Base-by-base conservation (phyloP, 2,113 vertebrate genomes). In the Phaethornis superciliosus region DNA sequence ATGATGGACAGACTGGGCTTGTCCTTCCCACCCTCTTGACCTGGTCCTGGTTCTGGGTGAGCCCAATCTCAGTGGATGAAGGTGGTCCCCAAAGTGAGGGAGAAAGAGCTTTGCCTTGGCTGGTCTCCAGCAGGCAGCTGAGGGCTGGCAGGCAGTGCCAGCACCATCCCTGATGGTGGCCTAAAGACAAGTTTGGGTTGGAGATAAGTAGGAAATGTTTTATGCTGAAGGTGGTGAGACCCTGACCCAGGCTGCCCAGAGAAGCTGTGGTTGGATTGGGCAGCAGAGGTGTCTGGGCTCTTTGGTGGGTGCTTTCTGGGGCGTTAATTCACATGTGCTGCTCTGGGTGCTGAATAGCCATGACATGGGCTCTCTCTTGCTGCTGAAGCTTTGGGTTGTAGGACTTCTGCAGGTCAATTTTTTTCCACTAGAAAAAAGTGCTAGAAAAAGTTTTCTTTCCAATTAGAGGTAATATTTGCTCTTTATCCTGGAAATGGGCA, bases 401-500 rank as follows among this genome's bases (percentile, higher is more conserved):
- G 30, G 26, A 79, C 74, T 63, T 15, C 30, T 84, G 81, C 1
- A 5, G 81, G 85, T 85, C 55, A 60, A 44, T 88, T 87, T 47
- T 83, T 58, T 81, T 85, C 62, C 28, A 52, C 35, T n/a, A 47
- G 20, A 56, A 40, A 40, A 40, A 40, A 40, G 40, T 40, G 54
- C 55, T 85, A 69, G 58, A 91, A 96, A 55, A 81, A 54, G 42
- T 64, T 76, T 69, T 81, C 26, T 49, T 62, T 94, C 42, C 28
- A 59, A 77, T 78, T 51, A 10, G 87, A 92, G 81, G 81, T 90
- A 72, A 81, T 67, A 46, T 60, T 88, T 89, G 78, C 74, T 85
- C 58, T 96, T 94, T 87, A 40, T 79, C 46, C 68, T 82, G 84
- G 87, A 92, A 79, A 87, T 92, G 19, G 56, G 40, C n/a, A 44